Evolutionary conservation across 2,113 vertebrate genomes (phyloP), one percentile per base, ranked within the genome.

Genomic region (Cyprinodon brontotheroides): DNA sequence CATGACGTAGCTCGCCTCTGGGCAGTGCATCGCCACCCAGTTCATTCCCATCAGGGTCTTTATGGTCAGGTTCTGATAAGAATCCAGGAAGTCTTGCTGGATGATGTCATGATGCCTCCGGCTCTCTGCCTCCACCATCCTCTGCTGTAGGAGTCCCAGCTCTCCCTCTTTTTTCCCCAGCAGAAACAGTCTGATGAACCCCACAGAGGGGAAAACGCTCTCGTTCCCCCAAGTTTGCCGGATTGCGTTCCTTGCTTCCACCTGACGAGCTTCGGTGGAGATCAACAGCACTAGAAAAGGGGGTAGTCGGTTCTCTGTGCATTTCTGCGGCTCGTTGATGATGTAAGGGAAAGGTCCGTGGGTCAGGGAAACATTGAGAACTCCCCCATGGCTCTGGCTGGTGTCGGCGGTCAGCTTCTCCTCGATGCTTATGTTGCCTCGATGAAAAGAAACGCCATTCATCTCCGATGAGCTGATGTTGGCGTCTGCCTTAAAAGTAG

Each of bases 1-100:
- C 98, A 99, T 99, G 70, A 98, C 96, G 0, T 99, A 99, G 0
- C 92, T 93, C 74, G 94, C 93, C 0, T 61, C 84, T 1, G 96
- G 96, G 76, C 98, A 99, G 75, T 97, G 93, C 10, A 91, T 92
- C 11, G 96, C 95, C 62, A 99, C 97, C 98, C 98, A 99, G 87
- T 98, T 96, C 95, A 99, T 96, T 69, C 97, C 98, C 98, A 99
- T 99, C 50, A 99, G 84, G 4, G 98, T 99, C 91, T 99, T 99
- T 70, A 96, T 95, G 20, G 98, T 99, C 80, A 99, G 91, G 82
- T 99, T 99, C 60, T 98, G 96, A 78, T 99, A 99, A 0, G 96
- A 95, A 60, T 99, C 98, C 59, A 95, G 69, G 76, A 97, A 99
- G 65, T 98, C 95, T 85, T 99, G 97, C 90, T 99, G 98, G 78